Evolutionary conservation across 1,140 invertebrate species (phyloP), one percentile per base, ranked within the genome.

Genomic region (Neodiprion pinetum): DNA sequence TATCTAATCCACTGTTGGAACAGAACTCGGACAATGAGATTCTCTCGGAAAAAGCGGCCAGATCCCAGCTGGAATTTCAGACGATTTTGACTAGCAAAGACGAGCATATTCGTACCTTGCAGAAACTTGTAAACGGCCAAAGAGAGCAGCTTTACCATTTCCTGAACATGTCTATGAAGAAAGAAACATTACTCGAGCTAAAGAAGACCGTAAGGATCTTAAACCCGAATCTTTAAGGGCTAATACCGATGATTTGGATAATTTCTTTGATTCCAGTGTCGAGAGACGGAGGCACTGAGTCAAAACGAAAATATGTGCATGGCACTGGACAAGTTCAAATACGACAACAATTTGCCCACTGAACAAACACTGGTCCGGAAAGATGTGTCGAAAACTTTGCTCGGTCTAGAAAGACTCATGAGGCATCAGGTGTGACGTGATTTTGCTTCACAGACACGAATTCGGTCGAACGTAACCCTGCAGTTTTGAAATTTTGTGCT

Each of bases 21-120:
- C 53, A 12, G 8, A 61, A 61, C n/a, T 61, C 53, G 11, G 53
- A 61, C 53, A 61, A 11, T 17, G 53, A 61, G 53, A 61, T 61
- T 5, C 11, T 14, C n/a, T 61, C 53, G n/a, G 5, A 17, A 61
- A 61, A 61, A 61, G n/a, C 11, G 4, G 4, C 11, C n/a, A 12
- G 11, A 14, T 61, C 53, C 53, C 53, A 61, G 53, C 53, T 14
- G 53, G 4, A 61, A 17, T 17, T 61, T 61, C 53, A 17, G 4
- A 61, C 11, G 11, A 12, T 61, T 17, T 61, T 61, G n/a, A 0
- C 53, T 14, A 61, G 11, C 53, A 61, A 61, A 9, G 53, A 61
- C n/a, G 53, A 61, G 53, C 53, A 17, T 61, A 61, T 61, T 61
- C 53, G 53, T 61, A 61, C 53, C 53, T 61, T 61, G 53, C 53